Evolutionary conservation across 2,888 invertebrate species (phyloP), one percentile per base, ranked within the genome.

Genomic region (Agrenia bidenticulata): DNA sequence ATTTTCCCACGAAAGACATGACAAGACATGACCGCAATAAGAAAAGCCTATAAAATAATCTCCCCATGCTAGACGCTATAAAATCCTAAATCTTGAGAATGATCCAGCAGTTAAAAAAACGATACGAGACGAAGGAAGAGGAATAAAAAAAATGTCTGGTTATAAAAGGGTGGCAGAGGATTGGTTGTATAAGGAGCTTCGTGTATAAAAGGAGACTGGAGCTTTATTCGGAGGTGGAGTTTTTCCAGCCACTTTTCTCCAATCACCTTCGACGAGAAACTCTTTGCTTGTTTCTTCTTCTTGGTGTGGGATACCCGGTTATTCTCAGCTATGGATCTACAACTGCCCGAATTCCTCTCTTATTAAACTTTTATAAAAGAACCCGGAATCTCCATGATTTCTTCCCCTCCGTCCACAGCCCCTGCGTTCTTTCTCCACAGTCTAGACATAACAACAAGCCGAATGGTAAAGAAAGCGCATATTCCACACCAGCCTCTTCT

Each of bases 241-340:
- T 73, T 68, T 69, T 70, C 69, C 67, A 50, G 58, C 64, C 64
- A 70, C 69, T 73, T 73, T 73, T 73, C 73, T 73, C 73, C 73
- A 73, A 73, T 73, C 73, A 67, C 32, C 32, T 58, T 53, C 53
- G 41, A 45, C 45, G 53, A 32, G 5, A n/a, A 4, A 32, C 32
- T 32, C 11, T 32, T 32, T 54, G 41, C 53, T 41, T 27, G 49
- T 49, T 63, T 57, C 63, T 53, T 64, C 53, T 60, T 41, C 58
- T 64, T 64, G 60, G 60, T 58, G 41, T 51, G 42, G 32, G 23
- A 15, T 32, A 37, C 54, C 53, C 63, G 19, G 39, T 11, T 39
- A 39, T 7, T 11, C 7, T 39, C 15, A 11, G 9, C 15, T 39
- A 39, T 4, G 45, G 15, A 19, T 45, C 45, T 32, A 11, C 32